These are phyloP conservation scores for Glomeris maerens DNA, from an alignment of 1,140 invertebrate species.

Conservation along the genomic window DNA sequence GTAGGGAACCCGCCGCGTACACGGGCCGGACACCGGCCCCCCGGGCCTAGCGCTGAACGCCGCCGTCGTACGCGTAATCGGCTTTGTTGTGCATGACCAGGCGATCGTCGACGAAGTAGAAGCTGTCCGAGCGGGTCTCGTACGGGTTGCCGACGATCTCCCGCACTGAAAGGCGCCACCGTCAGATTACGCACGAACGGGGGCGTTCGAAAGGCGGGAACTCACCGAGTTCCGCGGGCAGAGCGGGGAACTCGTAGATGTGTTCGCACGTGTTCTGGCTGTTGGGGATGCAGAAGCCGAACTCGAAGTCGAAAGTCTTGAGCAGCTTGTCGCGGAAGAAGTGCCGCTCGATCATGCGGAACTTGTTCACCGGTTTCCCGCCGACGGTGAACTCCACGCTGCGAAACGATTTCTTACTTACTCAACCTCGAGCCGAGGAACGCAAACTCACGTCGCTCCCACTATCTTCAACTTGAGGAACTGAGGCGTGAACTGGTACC, in stretches of 20 bases:
- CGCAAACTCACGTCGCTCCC: constrained; percentile 73
- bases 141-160: constrained; percentile 94
- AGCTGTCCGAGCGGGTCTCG: constrained; percentile 93
- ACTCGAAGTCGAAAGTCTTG: constrained; percentile 99
- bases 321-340: constrained; percentile 86
- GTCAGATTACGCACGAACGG: neutral
- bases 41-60: constrained; percentile 6
- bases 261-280: constrained; percentile 96
- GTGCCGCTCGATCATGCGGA: constrained; percentile 96
- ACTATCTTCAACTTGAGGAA: constrained; percentile 92
- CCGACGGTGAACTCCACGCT: constrained; percentile 96
- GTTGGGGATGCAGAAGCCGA: constrained; percentile 97
- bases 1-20: neutral
- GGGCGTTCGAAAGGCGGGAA: neutral
- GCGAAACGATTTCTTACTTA: no score
- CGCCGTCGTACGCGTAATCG: constrained; percentile 82
- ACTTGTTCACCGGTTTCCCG: constrained; percentile 76
- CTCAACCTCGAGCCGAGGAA: no score
- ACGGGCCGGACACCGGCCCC: neutral
- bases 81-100: constrained; percentile 99
- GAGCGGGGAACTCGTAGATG: constrained; percentile 93
- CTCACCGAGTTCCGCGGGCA: constrained; percentile 67
- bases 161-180: constrained; percentile 49
- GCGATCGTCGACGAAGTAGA: constrained; percentile 94
- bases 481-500: constrained; percentile 89